A percentile compares a stretch with the other conserved stretches of the same genome.
Conservation (phyloP, 2,113 vertebrate species). For the Xerus inauris region DNA sequence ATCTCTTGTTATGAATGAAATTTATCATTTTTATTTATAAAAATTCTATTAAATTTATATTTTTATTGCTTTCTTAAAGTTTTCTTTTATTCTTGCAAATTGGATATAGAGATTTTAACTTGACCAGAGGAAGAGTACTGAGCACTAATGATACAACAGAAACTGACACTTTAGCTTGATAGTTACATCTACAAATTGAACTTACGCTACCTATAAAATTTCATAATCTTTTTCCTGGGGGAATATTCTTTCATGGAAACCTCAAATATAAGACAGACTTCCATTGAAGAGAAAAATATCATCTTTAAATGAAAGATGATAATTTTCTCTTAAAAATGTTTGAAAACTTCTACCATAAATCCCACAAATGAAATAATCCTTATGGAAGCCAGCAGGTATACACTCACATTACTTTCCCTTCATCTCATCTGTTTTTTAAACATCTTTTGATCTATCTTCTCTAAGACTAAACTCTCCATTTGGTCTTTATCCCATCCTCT, state of each 20-base stretch:
- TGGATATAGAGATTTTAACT: neutral
- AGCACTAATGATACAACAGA: neutral
- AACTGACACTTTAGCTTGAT: neutral
- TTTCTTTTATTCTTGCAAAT: slow-evolving; percentile 34
- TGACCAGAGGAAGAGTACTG: neutral
- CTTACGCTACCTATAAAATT: neutral
- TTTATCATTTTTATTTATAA: slow-evolving; percentile 11
- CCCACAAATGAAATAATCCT: neutral
- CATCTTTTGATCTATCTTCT: neutral
- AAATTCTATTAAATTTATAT: neutral
- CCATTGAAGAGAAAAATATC: neutral
- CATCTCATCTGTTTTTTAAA: neutral
- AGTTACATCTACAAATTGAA: neutral
- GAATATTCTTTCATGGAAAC: neutral
- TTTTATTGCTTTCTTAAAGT: neutral
- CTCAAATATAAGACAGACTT: neutral
- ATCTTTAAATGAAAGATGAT: neutral
- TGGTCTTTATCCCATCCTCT: neutral
- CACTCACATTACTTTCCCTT: neutral
- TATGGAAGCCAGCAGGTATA: neutral
- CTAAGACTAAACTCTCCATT: neutral
- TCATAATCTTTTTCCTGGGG: neutral
- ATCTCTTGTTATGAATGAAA: slow-evolving; percentile 34
- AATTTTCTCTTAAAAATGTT: neutral
- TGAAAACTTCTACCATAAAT: neutral